These are phyloP conservation scores for Thalassoma bifasciatum DNA, from an alignment of 2,113 vertebrate genomes.

Conservation along the genomic window DNA sequence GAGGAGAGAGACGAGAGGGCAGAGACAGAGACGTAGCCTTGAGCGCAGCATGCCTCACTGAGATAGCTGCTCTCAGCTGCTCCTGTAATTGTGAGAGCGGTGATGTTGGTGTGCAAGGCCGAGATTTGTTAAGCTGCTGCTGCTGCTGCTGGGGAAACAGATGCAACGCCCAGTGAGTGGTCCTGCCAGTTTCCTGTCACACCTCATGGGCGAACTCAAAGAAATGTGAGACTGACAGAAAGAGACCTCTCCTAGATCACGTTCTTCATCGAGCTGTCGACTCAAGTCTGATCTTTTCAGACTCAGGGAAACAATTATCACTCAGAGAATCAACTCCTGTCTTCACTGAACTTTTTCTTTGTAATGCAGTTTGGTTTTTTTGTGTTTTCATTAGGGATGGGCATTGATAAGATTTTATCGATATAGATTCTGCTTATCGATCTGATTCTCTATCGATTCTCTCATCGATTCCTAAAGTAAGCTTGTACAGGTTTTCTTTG, in stretches of 20 bases:
- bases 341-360: neutral
- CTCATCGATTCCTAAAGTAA: too few relatives aligned
- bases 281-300: neutral
- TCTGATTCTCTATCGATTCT: too few relatives aligned
- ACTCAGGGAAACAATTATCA: neutral
- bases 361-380: neutral
- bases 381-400: constrained; percentile 2
- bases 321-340: neutral
- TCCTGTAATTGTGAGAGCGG: constrained; percentile 50
- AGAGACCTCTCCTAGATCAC: constrained; percentile 21
- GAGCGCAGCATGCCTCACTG: constrained; percentile 65
- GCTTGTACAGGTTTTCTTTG: too few relatives aligned
- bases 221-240: constrained; percentile 55
- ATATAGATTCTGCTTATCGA: too few relatives aligned
- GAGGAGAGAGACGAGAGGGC: constrained; percentile 36
- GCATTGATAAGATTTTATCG: too few relatives aligned
- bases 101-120: constrained; percentile 50
- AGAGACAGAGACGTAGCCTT: constrained; percentile 65
- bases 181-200: constrained; percentile 69
- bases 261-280: constrained; percentile 7
- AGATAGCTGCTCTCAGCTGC: constrained; percentile 35
- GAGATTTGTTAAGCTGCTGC: constrained; percentile 83
- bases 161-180: constrained; percentile 62
- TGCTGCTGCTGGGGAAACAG: constrained; percentile 82
- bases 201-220: constrained; percentile 47